Evolutionary conservation across 2,888 invertebrate genomes (phyloP).

Genomic region (Leptinotarsa juncta): DNA sequence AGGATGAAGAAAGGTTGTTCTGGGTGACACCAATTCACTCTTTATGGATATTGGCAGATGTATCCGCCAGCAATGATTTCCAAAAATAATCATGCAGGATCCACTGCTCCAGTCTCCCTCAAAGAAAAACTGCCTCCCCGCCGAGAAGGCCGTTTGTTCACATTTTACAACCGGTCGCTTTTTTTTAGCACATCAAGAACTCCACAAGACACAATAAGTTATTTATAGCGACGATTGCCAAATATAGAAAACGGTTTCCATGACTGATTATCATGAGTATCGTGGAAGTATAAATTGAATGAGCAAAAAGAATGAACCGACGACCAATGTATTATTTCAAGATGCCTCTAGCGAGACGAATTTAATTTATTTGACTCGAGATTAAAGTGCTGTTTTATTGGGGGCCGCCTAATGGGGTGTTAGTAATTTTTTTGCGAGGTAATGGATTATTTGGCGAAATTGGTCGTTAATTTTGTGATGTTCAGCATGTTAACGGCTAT

Average conservation of each 20-base stretch:
- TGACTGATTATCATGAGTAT: slow-evolving; percentile 26
- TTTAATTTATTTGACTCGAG: slow-evolving; percentile 19
- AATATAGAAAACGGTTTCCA: slow-evolving; percentile 27
- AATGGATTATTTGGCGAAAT: slow-evolving; percentile 9
- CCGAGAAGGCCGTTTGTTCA: slow-evolving; percentile 42
- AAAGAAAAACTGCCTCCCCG: slow-evolving; percentile 25
- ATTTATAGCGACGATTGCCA: slow-evolving; percentile 34
- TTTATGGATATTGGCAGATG: no score
- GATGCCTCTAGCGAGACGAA: not conserved
- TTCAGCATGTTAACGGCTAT: not conserved
- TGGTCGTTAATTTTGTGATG: not conserved
- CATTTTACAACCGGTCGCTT: slow-evolving; percentile 36
- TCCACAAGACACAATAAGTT: slow-evolving; percentile 25
- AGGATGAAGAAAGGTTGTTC: no score
- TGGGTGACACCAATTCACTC: no score
- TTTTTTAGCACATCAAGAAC: slow-evolving; percentile 35
- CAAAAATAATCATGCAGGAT: not conserved
- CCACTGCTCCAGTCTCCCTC: slow-evolving; percentile 9
- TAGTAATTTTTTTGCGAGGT: slow-evolving; percentile 1
- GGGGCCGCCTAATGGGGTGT: slow-evolving; percentile 8
- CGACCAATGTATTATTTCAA: slow-evolving; percentile 8
- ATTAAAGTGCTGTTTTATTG: slow-evolving; percentile 18
- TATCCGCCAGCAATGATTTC: no score
- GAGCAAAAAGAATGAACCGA: slow-evolving; percentile 14
- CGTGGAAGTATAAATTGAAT: slow-evolving; percentile 13